Percentiles rank a stretch among this genome's conserved stretches.
These are phyloP conservation scores for Caiman crocodilus DNA, from an alignment of 2,797 vertebrate genomes.

Conservation along the genomic window DNA sequence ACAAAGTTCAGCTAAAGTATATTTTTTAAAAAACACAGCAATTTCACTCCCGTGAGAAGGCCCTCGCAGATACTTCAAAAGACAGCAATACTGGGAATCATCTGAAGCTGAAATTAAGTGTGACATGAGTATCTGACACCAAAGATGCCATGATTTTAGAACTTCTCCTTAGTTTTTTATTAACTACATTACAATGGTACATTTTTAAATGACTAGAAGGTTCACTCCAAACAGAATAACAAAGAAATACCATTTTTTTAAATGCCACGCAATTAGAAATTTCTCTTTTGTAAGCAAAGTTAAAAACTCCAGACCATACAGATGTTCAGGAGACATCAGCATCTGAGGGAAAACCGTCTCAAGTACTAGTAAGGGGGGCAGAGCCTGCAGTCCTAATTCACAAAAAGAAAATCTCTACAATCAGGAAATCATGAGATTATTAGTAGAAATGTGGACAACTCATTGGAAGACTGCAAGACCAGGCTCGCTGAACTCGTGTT, in stretches of 20 bases:
- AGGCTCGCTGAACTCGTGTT: not conserved
- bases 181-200: not conserved
- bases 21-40: constrained; percentile 39
- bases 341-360: not conserved
- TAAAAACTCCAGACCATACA: not conserved
- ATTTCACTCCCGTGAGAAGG: constrained; percentile 30
- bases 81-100: constrained; percentile 33
- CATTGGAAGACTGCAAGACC: not conserved
- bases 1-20: constrained; percentile 75
- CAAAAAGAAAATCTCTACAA: not conserved
- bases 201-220: not conserved
- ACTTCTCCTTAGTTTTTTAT: not conserved
- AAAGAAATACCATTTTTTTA: fast-evolving
- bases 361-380: not conserved
- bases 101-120: constrained; percentile 50
- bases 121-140: not conserved
- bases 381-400: not conserved
- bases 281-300: not conserved
- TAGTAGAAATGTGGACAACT: not conserved
- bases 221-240: not conserved
- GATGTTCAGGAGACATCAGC: not conserved
- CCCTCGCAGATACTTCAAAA: constrained; percentile 73
- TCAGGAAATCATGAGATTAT: not conserved
- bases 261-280: not conserved
- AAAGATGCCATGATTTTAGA: not conserved